These are phyloP conservation scores for Aix galericulata DNA, from an alignment of 2,113 vertebrate species.

Conservation along the genomic window DNA sequence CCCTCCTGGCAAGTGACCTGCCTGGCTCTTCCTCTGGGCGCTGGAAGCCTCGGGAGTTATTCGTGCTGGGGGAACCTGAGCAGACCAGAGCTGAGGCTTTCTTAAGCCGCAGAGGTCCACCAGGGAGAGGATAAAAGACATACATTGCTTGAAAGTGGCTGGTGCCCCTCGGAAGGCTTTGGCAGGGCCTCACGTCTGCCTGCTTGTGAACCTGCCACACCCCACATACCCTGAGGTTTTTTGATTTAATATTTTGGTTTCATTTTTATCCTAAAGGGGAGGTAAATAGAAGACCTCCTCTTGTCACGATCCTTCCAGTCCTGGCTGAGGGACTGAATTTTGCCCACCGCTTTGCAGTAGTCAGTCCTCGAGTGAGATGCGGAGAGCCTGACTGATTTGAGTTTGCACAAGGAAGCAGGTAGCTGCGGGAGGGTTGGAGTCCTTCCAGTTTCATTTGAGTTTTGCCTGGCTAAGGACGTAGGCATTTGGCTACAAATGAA, in stretches of 20 bases:
- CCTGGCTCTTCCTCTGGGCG: not conserved
- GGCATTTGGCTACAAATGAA: conserved; percentile 33
- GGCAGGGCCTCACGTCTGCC: not conserved
- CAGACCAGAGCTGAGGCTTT: conserved; percentile 24
- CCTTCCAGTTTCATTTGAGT: not conserved
- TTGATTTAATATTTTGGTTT: rapidly evolving
- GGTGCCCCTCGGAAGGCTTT: not conserved
- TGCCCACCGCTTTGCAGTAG: not conserved
- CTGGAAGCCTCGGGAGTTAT: not conserved
- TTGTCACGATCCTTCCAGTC: not conserved
- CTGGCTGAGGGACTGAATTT: not conserved
- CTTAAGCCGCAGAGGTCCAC: not conserved
- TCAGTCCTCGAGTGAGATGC: not conserved
- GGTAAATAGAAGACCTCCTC: not conserved
- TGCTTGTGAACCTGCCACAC: not conserved
- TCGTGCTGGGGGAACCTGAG: not conserved
- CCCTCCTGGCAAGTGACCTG: not conserved
- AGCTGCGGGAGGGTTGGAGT: not conserved
- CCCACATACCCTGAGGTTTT: not conserved
- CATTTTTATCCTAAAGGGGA: not conserved
- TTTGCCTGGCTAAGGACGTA: not conserved
- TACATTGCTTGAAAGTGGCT: not conserved
- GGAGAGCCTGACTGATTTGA: not conserved
- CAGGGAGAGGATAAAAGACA: not conserved
- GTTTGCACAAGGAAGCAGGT: not conserved